A percentile compares a stretch with the other conserved stretches of the same genome.
Evolutionary conservation across 2,888 invertebrate genomes (phyloP).

Genomic region (Thelaira solivaga): DNA sequence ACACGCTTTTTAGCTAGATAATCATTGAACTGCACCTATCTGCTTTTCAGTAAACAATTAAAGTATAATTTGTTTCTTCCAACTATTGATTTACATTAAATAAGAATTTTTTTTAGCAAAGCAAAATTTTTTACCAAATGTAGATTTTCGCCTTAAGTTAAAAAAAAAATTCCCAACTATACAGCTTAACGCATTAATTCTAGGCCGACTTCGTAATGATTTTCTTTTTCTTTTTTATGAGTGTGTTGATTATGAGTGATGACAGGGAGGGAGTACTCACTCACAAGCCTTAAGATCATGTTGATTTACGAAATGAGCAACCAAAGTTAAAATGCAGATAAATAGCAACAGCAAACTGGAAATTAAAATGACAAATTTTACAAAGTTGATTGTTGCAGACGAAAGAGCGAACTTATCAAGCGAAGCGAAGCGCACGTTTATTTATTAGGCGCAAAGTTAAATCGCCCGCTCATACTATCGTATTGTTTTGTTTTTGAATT

Average conservation of each 20-base stretch:
- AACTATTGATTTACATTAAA: no score
- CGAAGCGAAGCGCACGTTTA: slow-evolving; percentile 37
- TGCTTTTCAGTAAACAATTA: no score
- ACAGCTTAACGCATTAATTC: slow-evolving; percentile 12
- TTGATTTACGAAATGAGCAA: slow-evolving; percentile 22
- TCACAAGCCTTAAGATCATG: slow-evolving; percentile 29
- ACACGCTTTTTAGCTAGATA: no score
- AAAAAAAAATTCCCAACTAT: no score
- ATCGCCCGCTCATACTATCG: slow-evolving; percentile 44
- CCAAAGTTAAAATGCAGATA: slow-evolving; percentile 21
- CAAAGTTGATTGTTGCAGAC: slow-evolving; percentile 19
- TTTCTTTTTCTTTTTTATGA: no score
- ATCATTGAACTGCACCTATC: no score
- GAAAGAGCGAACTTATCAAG: slow-evolving; percentile 20
- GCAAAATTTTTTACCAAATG: no score
- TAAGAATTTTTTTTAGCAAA: no score
- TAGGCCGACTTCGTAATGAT: no score
- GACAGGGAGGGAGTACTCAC: slow-evolving; percentile 16
- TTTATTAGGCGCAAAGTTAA: slow-evolving; percentile 61
- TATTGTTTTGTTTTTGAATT: neutral
- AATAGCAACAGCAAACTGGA: slow-evolving; percentile 4
- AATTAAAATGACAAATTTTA: slow-evolving; percentile 40
- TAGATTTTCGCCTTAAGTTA: no score
- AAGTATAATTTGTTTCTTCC: no score
- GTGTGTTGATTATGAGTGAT: slow-evolving; percentile 50